phyloP scores from a whole-genome alignment of 2,797 vertebrate genomes.

The Urosaurus nigricauda region DNA sequence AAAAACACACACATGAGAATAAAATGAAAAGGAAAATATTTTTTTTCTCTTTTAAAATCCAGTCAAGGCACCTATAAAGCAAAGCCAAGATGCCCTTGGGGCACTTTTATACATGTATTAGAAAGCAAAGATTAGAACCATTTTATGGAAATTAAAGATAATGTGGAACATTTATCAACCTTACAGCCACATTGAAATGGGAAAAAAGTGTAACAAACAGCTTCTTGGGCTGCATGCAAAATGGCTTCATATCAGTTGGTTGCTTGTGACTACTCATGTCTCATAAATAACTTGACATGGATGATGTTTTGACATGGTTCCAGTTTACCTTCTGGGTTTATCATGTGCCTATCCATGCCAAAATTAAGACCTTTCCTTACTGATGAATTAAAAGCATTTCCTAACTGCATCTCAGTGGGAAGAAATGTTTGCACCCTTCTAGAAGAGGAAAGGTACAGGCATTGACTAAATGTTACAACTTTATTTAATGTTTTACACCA shows the following conservation, averaged over 20 bases:
- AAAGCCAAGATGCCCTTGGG: conserved; percentile 71
- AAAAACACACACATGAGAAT: not conserved
- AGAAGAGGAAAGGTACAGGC: not conserved
- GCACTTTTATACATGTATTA: conserved; percentile 76
- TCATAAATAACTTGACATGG: not conserved
- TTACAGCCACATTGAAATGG: conserved; percentile 72
- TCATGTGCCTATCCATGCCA: not conserved
- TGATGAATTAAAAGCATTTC: not conserved
- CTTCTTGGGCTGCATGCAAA: conserved; percentile 65
- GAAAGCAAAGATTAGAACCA: conserved; percentile 82
- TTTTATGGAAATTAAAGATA: conserved; percentile 83
- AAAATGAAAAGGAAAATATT: conserved; percentile 23
- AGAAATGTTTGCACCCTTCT: not conserved
- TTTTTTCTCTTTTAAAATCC: conserved; percentile 65
- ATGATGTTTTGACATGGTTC: conserved; percentile 4
- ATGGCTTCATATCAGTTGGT: conserved; percentile 46
- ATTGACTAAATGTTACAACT: not conserved
- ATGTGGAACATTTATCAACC: conserved; percentile 79
- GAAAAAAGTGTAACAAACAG: conserved; percentile 72
- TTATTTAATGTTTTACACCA: not conserved
- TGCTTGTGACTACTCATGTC: not conserved
- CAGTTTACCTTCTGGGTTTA: not conserved
- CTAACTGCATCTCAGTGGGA: not conserved
- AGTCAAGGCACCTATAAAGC: conserved; percentile 73
- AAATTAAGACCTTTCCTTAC: not conserved